Evolutionary conservation across 2,888 invertebrate species (phyloP).

Genomic region (Lasioglossum lativentre): DNA sequence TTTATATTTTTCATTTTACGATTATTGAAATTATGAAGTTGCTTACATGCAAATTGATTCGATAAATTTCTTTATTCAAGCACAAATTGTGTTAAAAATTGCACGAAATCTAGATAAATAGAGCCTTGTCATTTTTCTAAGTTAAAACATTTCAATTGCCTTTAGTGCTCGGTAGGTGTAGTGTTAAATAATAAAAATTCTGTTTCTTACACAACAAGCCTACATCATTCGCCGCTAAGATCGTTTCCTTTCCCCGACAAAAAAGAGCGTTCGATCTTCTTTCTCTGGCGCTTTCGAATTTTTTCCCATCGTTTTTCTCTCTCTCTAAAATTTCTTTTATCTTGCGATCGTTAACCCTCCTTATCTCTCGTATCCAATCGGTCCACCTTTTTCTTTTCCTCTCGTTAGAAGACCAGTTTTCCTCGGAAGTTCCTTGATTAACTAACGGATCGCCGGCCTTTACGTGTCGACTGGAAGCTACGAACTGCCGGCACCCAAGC

Average conservation of each 20-base stretch:
- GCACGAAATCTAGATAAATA: too few species aligned
- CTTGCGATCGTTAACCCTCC: not conserved
- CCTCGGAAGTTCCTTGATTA: constrained; percentile 15
- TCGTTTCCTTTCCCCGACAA: not conserved
- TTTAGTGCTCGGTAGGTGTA: too few species aligned
- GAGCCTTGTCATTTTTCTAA: too few species aligned
- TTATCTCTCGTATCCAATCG: constrained; percentile 37
- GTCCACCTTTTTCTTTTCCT: not conserved
- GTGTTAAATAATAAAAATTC: not conserved
- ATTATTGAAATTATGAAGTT: too few species aligned
- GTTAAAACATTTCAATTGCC: too few species aligned
- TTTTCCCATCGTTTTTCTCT: not conserved
- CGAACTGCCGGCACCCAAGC: not conserved
- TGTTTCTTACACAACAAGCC: not conserved
- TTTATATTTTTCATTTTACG: too few species aligned
- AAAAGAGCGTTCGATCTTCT: not conserved
- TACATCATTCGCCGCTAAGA: not conserved
- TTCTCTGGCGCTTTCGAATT: not conserved
- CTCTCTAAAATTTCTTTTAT: not conserved
- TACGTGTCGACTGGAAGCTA: constrained; percentile 11
- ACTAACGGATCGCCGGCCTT: constrained; percentile 20
- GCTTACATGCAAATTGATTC: too few species aligned
- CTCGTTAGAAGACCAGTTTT: constrained; percentile 14
- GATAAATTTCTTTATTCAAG: too few species aligned
- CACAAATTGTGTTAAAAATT: too few species aligned